Evolutionary conservation across 2,113 vertebrate species (phyloP).

Genomic region (Urocynchramus pylzowi): DNA sequence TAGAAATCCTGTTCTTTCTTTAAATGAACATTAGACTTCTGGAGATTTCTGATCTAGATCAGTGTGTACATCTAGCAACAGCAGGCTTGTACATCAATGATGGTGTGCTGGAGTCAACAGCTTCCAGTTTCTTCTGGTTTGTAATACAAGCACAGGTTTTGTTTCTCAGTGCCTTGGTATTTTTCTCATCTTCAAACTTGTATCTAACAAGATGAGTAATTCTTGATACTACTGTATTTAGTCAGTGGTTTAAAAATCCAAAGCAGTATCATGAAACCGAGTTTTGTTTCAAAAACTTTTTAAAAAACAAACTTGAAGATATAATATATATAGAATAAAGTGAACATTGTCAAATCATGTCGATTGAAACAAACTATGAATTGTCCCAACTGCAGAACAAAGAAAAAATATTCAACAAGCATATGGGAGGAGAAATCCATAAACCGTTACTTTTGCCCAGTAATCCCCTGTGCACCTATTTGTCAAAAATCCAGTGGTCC

Average conservation of each 20-base stretch:
- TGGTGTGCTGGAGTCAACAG: neutral
- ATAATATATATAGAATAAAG: neutral
- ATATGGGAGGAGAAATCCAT: neutral
- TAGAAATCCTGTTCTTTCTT: neutral
- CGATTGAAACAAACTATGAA: neutral
- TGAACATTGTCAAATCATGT: neutral
- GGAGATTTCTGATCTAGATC: neutral
- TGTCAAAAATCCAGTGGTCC: neutral
- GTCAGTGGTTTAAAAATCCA: neutral
- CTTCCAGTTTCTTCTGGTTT: neutral
- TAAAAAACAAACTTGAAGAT: neutral
- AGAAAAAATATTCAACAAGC: neutral
- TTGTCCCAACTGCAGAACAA: neutral
- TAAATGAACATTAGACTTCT: neutral
- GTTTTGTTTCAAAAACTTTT: neutral
- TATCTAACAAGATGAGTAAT: neutral
- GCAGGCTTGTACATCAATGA: fast-evolving
- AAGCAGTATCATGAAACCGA: neutral
- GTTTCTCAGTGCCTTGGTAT: neutral
- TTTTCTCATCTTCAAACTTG: neutral
- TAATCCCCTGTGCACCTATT: neutral
- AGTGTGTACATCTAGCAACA: neutral
- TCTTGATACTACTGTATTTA: neutral
- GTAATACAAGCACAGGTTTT: neutral
- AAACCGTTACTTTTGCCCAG: neutral